A percentile compares a stretch with the other conserved stretches of the same genome.
These are phyloP conservation scores for Porites divaricata DNA, from an alignment of 92 coral and sea anemone species.

Conservation along the genomic window DNA sequence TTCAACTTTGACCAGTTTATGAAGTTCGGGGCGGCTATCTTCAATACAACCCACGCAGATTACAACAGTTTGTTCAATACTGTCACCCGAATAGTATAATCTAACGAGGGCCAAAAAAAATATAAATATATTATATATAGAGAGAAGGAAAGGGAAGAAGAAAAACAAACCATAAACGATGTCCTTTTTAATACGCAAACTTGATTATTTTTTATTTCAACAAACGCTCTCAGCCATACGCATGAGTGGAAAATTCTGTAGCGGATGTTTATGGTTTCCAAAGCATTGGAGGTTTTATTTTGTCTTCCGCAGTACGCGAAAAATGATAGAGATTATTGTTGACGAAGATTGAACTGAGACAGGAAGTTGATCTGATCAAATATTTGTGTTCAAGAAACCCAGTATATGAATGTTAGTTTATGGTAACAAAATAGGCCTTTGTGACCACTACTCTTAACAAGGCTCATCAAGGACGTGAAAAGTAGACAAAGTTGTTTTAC, in stretches of 20 bases:
- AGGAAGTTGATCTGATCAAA: slow-evolving; percentile 15
- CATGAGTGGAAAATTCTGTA: not conserved
- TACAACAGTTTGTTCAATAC: not conserved
- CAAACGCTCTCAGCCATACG: not conserved
- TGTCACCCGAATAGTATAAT: not conserved
- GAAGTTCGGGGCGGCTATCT: not conserved
- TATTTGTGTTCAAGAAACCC: slow-evolving; percentile 2
- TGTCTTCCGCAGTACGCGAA: slow-evolving; percentile 5
- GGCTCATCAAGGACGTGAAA: not conserved
- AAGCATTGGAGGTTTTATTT: not conserved
- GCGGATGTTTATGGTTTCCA: slow-evolving; percentile 13
- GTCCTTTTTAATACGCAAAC: not conserved
- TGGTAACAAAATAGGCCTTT: not conserved
- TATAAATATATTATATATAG: too few species aligned
- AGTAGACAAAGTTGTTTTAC: not conserved
- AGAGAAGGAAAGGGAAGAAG: not conserved
- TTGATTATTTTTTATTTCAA: not conserved
- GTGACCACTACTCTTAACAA: not conserved
- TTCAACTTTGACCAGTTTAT: not conserved
- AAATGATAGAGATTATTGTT: not conserved
- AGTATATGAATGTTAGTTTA: not conserved
- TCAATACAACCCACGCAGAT: not conserved
- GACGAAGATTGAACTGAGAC: not conserved
- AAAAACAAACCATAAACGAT: not conserved
- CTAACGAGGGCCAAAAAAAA: not conserved